phyloP scores from a whole-genome alignment of 2,113 vertebrate species.

The Cryptotis parvus region DNA sequence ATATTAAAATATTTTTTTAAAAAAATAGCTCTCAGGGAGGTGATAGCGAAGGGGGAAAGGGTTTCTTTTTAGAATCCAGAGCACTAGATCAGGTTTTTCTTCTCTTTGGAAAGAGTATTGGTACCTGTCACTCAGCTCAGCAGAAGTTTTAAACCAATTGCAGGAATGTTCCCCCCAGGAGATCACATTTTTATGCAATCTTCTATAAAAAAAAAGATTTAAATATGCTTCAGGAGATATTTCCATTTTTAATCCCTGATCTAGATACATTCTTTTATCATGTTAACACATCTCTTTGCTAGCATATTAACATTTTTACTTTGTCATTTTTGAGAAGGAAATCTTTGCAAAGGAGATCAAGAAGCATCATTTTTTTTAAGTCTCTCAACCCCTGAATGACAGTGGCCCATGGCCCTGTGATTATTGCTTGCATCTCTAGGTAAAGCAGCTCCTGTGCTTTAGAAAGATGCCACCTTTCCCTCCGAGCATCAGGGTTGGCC shows the following conservation, averaged over 20 bases:
- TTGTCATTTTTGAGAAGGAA: constrained; percentile 13
- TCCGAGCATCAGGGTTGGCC: background rate
- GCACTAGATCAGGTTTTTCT: background rate
- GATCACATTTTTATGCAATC: background rate
- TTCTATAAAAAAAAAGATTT: background rate
- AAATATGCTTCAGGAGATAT: background rate
- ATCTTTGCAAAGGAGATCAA: background rate
- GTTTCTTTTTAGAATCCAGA: background rate
- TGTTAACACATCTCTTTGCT: background rate
- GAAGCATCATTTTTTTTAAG: background rate
- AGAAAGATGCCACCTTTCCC: background rate
- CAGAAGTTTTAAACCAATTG: background rate
- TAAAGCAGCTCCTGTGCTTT: background rate
- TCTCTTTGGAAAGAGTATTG: background rate
- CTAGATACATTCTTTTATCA: background rate
- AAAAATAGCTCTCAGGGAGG: no score
- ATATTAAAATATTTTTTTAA: no score
- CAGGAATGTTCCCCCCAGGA: background rate
- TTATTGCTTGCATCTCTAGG: background rate
- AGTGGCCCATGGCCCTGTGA: background rate
- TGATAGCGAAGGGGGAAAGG: background rate
- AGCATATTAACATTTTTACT: background rate
- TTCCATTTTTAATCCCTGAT: constrained; percentile 22
- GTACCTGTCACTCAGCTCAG: background rate
- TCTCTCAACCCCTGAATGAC: background rate